phyloP scores from a whole-genome alignment of 2,888 invertebrate species.

The Tetragnatha montana region DNA sequence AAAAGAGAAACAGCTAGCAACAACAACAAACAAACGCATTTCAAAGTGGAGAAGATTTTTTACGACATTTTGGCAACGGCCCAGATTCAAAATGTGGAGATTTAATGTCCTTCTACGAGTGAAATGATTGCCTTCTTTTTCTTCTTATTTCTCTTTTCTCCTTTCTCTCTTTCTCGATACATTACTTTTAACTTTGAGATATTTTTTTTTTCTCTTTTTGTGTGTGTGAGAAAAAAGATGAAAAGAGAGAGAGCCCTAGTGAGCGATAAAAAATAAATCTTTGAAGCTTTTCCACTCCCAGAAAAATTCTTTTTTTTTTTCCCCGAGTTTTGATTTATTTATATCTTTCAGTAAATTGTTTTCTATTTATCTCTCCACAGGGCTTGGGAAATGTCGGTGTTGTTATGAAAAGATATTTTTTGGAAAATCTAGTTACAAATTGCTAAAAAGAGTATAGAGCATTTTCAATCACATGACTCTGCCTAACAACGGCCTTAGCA shows the following conservation, averaged over 20 bases:
- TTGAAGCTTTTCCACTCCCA: not conserved
- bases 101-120: conserved; percentile 57
- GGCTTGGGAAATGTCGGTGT: too few species aligned
- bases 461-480: too few species aligned
- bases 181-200: conserved; percentile 41
- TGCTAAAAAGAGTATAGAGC: too few species aligned
- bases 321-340: not conserved
- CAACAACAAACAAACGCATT: conserved; percentile 45
- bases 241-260: not conserved
- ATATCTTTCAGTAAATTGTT: not conserved
- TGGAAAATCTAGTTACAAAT: too few species aligned
- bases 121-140: conserved; percentile 23
- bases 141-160: not conserved
- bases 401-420: too few species aligned
- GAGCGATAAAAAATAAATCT: not conserved
- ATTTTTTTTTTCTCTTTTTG: not conserved
- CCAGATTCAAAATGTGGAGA: conserved; percentile 67
- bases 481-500: too few species aligned
- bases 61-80: conserved; percentile 51
- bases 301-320: not conserved
- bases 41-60: conserved; percentile 59
- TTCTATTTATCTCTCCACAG: not conserved
- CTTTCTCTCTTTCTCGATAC: conserved; percentile 32
- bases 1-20: conserved; percentile 5
- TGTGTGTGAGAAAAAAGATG: conserved; percentile 1